A percentile compares a stretch with the other conserved stretches of the same genome.
Evolutionary conservation across 2,113 vertebrate species (phyloP).

Genomic region (Callorhinus ursinus): DNA sequence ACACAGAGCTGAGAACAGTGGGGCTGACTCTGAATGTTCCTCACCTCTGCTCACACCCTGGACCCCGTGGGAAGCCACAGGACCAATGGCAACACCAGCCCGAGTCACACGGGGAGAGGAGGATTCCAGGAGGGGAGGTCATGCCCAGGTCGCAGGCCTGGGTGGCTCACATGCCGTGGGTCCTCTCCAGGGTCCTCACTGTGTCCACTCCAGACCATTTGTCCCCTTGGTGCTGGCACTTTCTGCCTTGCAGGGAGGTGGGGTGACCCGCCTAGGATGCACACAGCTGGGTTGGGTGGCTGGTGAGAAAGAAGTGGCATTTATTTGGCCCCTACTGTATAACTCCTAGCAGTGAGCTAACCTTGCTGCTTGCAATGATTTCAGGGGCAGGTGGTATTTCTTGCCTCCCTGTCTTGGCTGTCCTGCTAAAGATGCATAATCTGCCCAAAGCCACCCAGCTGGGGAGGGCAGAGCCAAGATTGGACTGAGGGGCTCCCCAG

Average conservation of each 20-base stretch:
- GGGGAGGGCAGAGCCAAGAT: neutral
- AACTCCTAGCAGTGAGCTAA: neutral
- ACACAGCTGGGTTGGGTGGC: neutral
- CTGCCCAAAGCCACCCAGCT: rapidly evolving
- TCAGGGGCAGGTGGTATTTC: neutral
- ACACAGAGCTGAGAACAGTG: neutral
- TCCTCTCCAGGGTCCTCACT: neutral
- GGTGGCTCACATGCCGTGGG: rapidly evolving
- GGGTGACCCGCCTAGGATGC: neutral
- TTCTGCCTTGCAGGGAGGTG: neutral
- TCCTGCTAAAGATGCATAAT: rapidly evolving
- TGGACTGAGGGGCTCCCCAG: neutral
- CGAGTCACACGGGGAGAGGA: neutral
- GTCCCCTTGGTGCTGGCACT: neutral
- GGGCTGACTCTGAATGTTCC: rapidly evolving
- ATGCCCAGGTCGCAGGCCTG: neutral
- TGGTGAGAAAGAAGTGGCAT: neutral
- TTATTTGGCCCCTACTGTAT: rapidly evolving
- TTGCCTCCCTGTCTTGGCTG: rapidly evolving
- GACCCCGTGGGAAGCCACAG: neutral
- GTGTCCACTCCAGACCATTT: neutral
- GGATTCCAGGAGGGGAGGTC: neutral
- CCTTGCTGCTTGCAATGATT: too few relatives aligned
- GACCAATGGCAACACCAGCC: neutral
- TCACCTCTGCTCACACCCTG: too few relatives aligned